A percentile compares a stretch with the other conserved stretches of the same genome.
Conservation (phyloP, 2,797 vertebrate species). For the Syngnathus rostellatus region DNA sequence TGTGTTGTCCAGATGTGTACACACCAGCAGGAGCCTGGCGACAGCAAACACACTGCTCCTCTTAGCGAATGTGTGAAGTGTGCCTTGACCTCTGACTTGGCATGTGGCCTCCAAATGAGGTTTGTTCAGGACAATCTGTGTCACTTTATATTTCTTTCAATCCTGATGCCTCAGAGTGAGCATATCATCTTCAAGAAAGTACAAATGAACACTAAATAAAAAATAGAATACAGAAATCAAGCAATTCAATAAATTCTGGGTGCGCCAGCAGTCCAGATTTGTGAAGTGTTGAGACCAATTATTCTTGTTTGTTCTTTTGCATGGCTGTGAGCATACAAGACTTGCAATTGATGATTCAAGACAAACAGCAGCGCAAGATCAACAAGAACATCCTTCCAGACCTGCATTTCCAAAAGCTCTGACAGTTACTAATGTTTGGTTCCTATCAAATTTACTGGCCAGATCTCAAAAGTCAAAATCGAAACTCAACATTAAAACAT, state of each 20-base stretch:
- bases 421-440: neutral
- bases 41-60: slow-evolving; percentile 43
- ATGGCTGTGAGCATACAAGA: slow-evolving; percentile 29
- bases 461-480: too few species aligned
- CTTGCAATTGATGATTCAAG: slow-evolving; percentile 17
- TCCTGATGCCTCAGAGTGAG: neutral
- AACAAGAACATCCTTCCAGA: neutral
- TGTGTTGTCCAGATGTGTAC: slow-evolving; percentile 46
- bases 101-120: slow-evolving; percentile 38
- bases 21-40: slow-evolving; percentile 24
- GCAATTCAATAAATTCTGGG: neutral
- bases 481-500: too few species aligned
- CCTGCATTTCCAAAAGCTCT: neutral
- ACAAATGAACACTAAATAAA: neutral
- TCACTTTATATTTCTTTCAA: slow-evolving; percentile 5
- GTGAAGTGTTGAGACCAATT: slow-evolving; percentile 26
- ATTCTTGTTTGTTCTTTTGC: slow-evolving; percentile 38
- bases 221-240: neutral
- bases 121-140: slow-evolving; percentile 35
- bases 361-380: slow-evolving; percentile 17
- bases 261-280: slow-evolving; percentile 3
- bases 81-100: slow-evolving; percentile 25
- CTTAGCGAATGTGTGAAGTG: slow-evolving; percentile 46
- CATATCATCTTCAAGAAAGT: neutral
- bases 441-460: too few species aligned